phyloP scores from a whole-genome alignment of 2,113 vertebrate species.

The Felis chaus region DNA sequence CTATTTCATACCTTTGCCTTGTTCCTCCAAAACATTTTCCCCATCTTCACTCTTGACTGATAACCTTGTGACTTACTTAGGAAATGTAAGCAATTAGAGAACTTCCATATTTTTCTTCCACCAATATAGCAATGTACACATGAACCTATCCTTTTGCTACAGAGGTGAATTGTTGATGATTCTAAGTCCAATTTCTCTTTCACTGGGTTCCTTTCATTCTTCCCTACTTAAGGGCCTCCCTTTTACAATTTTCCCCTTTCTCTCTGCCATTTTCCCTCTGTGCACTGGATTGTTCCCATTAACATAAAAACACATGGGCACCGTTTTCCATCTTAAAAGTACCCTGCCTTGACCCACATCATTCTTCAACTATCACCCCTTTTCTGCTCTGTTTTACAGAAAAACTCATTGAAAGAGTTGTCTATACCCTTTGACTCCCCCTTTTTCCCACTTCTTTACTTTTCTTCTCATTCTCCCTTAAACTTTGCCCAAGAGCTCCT shows the following conservation, averaged over 20 bases:
- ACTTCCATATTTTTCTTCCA: background rate
- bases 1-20: background rate
- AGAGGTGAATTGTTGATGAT: background rate
- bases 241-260: background rate
- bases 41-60: background rate
- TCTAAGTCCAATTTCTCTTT: background rate
- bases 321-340: background rate
- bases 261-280: background rate
- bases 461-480: constrained; percentile 3
- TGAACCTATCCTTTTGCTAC: background rate
- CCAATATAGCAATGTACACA: background rate
- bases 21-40: background rate
- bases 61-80: background rate
- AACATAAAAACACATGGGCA: background rate
- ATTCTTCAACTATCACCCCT: background rate
- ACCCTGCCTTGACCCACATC: background rate
- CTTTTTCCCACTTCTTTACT: background rate
- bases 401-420: background rate
- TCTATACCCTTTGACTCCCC: background rate
- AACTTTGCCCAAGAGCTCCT: background rate
- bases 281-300: background rate
- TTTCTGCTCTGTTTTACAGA: background rate
- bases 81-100: background rate
- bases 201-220: background rate
- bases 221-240: background rate